These are phyloP conservation scores for Sphecodes monilicornis DNA, from an alignment of 2,888 invertebrate species.

Conservation along the genomic window DNA sequence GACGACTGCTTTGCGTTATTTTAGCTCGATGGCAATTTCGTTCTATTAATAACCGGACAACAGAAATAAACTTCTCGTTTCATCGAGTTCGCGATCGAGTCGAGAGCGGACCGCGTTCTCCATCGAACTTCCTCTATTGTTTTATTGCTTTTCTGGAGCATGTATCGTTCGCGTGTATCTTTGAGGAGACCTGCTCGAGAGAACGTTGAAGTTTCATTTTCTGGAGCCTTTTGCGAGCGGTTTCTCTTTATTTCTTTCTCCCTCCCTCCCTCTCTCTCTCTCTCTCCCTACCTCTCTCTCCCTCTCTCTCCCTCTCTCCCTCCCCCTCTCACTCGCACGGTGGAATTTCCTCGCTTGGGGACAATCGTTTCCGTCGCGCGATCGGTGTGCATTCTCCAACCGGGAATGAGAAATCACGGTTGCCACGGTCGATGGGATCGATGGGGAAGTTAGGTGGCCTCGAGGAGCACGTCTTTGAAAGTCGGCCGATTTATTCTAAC, in stretches of 20 bases:
- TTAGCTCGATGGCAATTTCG: slow-evolving; percentile 13
- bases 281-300: too few relatives aligned
- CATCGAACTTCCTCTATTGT: slow-evolving; percentile 4
- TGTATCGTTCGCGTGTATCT: background rate
- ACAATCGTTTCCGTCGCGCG: background rate
- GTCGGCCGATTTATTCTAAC: slow-evolving; percentile 60
- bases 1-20: background rate
- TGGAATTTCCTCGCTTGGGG: background rate
- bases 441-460: slow-evolving; percentile 52
- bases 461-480: slow-evolving; percentile 33
- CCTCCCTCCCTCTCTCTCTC: too few relatives aligned
- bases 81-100: background rate
- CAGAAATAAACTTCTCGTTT: slow-evolving; percentile 9
- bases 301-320: background rate
- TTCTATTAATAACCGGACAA: slow-evolving; percentile 13
- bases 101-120: background rate
- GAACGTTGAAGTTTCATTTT: background rate
- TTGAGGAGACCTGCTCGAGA: background rate
- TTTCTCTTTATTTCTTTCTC: background rate
- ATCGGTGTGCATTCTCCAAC: slow-evolving; percentile 18
- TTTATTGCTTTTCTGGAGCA: background rate
- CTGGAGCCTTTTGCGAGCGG: background rate
- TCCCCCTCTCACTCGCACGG: background rate
- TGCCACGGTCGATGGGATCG: slow-evolving; percentile 36
- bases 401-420: slow-evolving; percentile 19